Evolutionary conservation across 2,113 vertebrate genomes (phyloP), one percentile per base, ranked within the genome.

Genomic region (Pogonocichla stellata): DNA sequence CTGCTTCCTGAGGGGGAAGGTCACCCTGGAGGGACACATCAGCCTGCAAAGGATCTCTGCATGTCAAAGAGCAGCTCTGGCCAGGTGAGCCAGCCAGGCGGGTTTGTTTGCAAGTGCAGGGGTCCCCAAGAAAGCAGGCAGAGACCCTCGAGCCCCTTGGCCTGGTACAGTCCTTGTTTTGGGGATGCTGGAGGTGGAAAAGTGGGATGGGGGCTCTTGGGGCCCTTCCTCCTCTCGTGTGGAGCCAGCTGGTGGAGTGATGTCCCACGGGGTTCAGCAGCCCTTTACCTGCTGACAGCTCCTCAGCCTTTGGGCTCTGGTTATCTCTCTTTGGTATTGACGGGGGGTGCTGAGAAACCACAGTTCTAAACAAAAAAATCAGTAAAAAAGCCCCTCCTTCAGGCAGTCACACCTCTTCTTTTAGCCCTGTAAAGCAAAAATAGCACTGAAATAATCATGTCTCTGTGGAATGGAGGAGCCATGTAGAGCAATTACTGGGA

Each of bases 201-300:
- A 33, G 34, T 23, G 38, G 1, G 3, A 34, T 23, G 25, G 45
- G 50, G 31, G 16, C 28, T 19, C 0, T 0, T 33, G 51, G 45
- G 40, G 5, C 34, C 17, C 24, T 64, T 86, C 62, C 43, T 77
- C 23, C 25, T 33, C 23, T 1, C 29, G 9, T 80, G 0, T 3
- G 64, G 31, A 31, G 9, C 2, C 36, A 42, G 24, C 42, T 38
- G 60, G 15, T 8, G 0, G 4, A 18, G 38, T 10, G 38, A 8
- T 25, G 72, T 66, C 60, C 78, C 0, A 0, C 0, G 0, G 34
- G 15, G 3, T 9, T 22, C 38, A 33, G 22, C 64, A 89, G 28
- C 43, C 26, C 61, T 62, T 36, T 42, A 28, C 14, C 72, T 65
- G 54, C 67, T 20, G 10, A 2, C 14, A 60, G 24, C 67, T 64